phyloP scores from a whole-genome alignment of 2,113 vertebrate species.

The Isurus oxyrinchus region DNA sequence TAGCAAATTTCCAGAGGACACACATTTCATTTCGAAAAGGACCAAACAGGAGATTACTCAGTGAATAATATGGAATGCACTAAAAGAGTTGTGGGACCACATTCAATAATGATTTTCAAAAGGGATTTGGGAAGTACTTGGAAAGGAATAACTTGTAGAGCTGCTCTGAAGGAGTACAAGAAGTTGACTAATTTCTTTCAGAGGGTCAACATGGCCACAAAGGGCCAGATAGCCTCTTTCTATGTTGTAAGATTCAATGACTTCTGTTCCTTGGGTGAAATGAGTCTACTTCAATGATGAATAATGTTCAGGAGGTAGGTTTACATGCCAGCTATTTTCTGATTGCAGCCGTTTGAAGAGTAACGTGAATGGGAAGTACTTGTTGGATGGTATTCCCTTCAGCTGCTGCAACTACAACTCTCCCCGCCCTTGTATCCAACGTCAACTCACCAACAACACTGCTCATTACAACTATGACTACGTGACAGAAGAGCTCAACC shows the following conservation, averaged over 20 bases:
- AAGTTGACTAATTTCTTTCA: not conserved
- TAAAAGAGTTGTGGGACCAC: not conserved
- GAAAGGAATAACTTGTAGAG: not conserved
- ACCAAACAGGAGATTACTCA: not conserved
- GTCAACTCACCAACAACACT: conserved; percentile 71
- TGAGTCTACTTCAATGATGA: not conserved
- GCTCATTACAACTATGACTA: conserved; percentile 78
- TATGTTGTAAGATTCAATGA: not conserved
- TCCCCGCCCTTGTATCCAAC: conserved; percentile 76
- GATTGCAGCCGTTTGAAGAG: conserved; percentile 65
- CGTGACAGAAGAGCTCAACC: conserved; percentile 68
- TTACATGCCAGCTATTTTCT: not conserved
- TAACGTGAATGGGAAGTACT: conserved; percentile 70
- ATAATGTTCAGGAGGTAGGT: not conserved
- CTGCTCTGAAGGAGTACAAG: not conserved
- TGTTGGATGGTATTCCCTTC: conserved; percentile 74
- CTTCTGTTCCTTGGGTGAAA: not conserved
- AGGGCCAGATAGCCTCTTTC: not conserved
- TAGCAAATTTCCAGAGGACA: not conserved
- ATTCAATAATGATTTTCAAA: not conserved
- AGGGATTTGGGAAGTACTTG: not conserved
- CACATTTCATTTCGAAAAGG: not conserved
- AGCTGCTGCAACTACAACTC: conserved; percentile 78
- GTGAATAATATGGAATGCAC: not conserved
- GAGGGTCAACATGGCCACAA: not conserved